A percentile compares a stretch with the other conserved stretches of the same genome.
Conservation (phyloP, 2,797 vertebrate genomes). For the Silurus aristotelis region DNA sequence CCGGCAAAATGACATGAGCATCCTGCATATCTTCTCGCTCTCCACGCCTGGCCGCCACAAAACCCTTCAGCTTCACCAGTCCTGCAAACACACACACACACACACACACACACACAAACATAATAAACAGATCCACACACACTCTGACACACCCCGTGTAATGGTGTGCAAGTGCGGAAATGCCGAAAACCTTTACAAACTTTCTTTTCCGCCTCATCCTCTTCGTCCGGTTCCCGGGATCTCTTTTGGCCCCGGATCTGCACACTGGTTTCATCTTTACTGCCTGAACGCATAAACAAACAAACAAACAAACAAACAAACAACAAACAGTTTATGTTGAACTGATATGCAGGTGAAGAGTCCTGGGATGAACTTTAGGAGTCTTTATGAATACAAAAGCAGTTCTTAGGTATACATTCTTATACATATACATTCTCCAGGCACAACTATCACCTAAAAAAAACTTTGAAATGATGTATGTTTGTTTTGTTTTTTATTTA, state of each 20-base stretch:
- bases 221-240: constrained; percentile 68
- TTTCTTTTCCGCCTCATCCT: constrained; percentile 89
- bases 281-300: not conserved
- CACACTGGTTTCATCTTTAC: constrained; percentile 21
- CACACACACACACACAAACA: constrained; percentile 18
- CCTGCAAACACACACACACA: constrained; percentile 52
- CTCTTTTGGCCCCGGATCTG: constrained; percentile 77
- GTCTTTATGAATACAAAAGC: not conserved
- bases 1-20: constrained; percentile 85
- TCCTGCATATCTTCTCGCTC: constrained; percentile 98
- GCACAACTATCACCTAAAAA: not conserved
- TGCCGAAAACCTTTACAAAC: constrained; percentile 99
- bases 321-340: not conserved
- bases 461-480: not conserved
- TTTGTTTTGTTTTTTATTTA: too few species aligned
- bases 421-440: not conserved
- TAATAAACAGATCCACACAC: constrained; percentile 57
- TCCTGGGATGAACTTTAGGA: not conserved
- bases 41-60: constrained; percentile 85
- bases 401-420: not conserved
- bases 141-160: constrained; percentile 52
- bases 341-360: not conserved
- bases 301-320: not conserved
- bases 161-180: constrained; percentile 76
- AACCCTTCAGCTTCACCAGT: constrained; percentile 80